phyloP scores from a whole-genome alignment of 2,888 invertebrate genomes.

The Plebejus melissa region DNA sequence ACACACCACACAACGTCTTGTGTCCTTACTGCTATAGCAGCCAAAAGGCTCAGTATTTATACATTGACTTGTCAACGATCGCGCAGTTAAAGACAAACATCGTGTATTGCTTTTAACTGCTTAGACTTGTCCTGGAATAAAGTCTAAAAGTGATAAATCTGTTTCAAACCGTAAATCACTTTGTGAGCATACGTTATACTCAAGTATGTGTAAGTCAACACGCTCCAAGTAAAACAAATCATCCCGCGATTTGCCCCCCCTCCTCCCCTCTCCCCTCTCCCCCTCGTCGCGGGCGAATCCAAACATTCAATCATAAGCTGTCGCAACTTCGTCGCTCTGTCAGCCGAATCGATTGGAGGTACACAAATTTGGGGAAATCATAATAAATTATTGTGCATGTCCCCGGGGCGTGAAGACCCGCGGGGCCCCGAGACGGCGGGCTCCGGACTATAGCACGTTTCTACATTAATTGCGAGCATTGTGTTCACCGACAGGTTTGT shows the following conservation, averaged over 20 bases:
- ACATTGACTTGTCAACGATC: no score
- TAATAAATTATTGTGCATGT: neutral
- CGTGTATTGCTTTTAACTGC: neutral
- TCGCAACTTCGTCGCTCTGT: constrained; percentile 7
- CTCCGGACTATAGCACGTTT: neutral
- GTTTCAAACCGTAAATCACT: neutral
- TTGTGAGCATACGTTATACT: neutral
- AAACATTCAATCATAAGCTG: constrained; percentile 25
- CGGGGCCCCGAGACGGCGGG: neutral
- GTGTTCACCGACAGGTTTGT: constrained; percentile 1
- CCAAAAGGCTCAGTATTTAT: no score
- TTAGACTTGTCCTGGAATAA: neutral
- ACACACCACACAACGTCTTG: neutral
- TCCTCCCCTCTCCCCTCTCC: neutral
- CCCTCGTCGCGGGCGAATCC: neutral
- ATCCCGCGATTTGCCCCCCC: constrained; percentile 2
- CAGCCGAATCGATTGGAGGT: constrained; percentile 14
- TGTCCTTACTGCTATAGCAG: neutral
- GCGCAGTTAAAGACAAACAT: no score
- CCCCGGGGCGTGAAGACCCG: neutral
- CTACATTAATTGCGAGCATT: neutral
- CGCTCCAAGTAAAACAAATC: constrained; percentile 18
- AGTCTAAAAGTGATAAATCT: neutral
- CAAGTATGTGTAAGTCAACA: constrained; percentile 4
- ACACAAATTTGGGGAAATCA: constrained; percentile 20